Conservation (phyloP, 2,113 vertebrate species). For the Callipepla squamata region DNA sequence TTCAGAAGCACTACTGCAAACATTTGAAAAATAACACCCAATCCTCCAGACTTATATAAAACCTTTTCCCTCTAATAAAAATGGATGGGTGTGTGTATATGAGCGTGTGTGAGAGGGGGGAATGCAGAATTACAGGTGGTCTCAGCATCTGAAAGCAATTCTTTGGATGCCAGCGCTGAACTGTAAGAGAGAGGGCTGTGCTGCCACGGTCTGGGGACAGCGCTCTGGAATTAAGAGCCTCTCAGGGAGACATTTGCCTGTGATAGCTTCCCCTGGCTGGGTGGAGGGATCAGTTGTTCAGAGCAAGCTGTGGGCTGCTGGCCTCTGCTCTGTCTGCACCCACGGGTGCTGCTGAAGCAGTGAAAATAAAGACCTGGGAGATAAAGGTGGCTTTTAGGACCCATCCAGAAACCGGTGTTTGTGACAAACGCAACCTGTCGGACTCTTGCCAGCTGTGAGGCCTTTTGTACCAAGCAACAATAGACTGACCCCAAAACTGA, state of each 20-base stretch:
- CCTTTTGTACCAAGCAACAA: not conserved
- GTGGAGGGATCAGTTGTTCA: not conserved
- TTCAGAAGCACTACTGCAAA: conserved; percentile 26
- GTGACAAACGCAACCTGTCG: not conserved
- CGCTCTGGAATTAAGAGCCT: accelerated
- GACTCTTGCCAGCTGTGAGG: not conserved
- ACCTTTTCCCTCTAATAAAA: conserved; percentile 13
- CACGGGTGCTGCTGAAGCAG: not conserved
- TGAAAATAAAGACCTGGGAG: not conserved
- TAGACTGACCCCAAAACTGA: not conserved
- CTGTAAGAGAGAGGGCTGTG: not conserved
- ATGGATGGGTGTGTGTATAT: not conserved
- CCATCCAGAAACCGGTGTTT: not conserved
- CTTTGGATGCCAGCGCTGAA: not conserved
- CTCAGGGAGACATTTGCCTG: not conserved
- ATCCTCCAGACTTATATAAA: conserved; percentile 21
- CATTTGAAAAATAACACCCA: conserved; percentile 16
- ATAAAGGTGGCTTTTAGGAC: not conserved
- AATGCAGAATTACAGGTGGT: not conserved
- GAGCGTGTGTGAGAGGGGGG: not conserved
- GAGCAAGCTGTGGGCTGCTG: not conserved
- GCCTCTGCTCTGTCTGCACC: accelerated
- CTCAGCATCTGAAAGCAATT: not conserved
- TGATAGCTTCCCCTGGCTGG: accelerated
- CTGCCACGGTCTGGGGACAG: not conserved